phyloP scores from a whole-genome alignment of 35 echinoderm and acorn worm genomes.

The Ophioderma brevispina region DNA sequence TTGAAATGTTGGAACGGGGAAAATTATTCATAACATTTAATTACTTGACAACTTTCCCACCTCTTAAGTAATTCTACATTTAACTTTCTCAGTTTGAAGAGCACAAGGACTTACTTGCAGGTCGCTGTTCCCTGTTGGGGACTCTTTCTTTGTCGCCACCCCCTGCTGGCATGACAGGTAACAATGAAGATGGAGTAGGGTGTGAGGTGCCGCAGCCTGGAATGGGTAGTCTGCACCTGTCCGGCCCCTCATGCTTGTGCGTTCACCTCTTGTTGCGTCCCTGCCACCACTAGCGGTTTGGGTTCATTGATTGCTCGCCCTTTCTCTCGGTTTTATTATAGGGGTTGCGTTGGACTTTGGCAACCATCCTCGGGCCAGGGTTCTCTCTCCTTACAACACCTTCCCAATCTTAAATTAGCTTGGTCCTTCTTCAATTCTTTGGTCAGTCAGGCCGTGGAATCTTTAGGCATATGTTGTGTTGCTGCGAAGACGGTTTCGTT shows the following conservation, averaged over 20 bases:
- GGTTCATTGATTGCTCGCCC: not conserved
- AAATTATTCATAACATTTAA: no score
- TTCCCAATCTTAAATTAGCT: slow-evolving; percentile 5
- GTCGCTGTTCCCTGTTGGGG: slow-evolving; percentile 12
- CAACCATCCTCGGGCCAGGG: not conserved
- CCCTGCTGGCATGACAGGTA: slow-evolving; percentile 19
- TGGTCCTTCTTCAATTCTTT: slow-evolving; percentile 31
- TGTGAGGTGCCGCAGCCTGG: slow-evolving; percentile 15
- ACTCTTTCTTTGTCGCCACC: slow-evolving; percentile 12
- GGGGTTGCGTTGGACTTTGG: not conserved
- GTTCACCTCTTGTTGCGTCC: not conserved
- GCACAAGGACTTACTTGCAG: slow-evolving; percentile 13
- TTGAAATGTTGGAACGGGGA: no score
- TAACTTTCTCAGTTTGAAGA: no score
- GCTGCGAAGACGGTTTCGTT: slow-evolving; percentile 8
- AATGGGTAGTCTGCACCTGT: slow-evolving; percentile 25
- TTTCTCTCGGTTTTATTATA: not conserved
- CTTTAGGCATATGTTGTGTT: not conserved
- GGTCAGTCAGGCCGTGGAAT: slow-evolving; percentile 23
- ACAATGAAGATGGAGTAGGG: slow-evolving; percentile 30
- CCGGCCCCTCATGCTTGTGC: not conserved
- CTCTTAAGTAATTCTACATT: no score
- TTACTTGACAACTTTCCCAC: no score
- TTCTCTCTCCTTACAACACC: not conserved
- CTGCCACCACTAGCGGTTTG: not conserved